Evolutionary conservation across 2,113 vertebrate species (phyloP).

Genomic region (Dicentrarchus labrax): DNA sequence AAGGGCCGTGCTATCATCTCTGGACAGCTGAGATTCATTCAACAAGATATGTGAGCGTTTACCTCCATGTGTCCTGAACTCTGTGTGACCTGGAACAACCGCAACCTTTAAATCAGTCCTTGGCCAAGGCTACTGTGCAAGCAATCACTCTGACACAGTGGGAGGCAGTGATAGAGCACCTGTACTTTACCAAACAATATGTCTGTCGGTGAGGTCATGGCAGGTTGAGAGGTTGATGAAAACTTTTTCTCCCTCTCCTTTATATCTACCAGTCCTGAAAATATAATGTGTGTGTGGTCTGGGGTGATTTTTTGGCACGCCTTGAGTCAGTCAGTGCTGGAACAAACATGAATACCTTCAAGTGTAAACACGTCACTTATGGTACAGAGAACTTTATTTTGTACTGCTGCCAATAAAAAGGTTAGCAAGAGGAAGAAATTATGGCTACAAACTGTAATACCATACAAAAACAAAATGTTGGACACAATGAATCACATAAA

Average conservation of each 20-base stretch:
- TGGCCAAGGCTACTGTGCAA: constrained; percentile 16
- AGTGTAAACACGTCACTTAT: constrained; percentile 29
- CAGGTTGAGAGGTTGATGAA: not conserved
- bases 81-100: constrained; percentile 15
- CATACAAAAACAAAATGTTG: not conserved
- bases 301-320: constrained; percentile 14
- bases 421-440: constrained; percentile 8
- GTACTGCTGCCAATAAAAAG: constrained; percentile 45
- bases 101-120: constrained; percentile 7
- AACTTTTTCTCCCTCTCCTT: not conserved
- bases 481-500: constrained; percentile 6
- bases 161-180: not conserved
- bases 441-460: not conserved
- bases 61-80: constrained; percentile 1
- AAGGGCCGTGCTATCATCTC: not conserved
- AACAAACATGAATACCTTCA: constrained; percentile 31
- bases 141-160: not conserved
- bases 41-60: not conserved
- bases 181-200: not conserved
- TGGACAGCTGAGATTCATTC: not conserved
- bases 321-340: not conserved
- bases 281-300: constrained; percentile 14
- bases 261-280: not conserved
- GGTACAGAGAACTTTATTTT: constrained; percentile 28
- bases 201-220: not conserved